These are phyloP conservation scores for Epistrophella euchroma DNA, from an alignment of 2,888 invertebrate species.

Conservation along the genomic window DNA sequence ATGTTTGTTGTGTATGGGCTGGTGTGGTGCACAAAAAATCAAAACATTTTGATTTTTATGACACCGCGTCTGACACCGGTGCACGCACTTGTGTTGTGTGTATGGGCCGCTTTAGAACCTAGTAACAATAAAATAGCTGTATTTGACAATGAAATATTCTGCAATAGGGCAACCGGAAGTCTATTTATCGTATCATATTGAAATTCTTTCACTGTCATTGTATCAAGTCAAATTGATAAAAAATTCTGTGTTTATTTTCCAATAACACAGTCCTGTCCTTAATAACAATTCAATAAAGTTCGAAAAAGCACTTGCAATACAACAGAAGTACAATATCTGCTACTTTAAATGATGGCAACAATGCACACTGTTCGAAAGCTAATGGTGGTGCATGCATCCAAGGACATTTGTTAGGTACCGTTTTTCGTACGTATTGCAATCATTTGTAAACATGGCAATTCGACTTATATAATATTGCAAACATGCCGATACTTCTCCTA, in stretches of 20 bases:
- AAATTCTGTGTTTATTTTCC: not conserved
- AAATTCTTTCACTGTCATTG: not conserved
- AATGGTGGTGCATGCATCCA: slow-evolving; percentile 4
- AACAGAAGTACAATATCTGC: slow-evolving; percentile 3
- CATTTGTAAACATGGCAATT: slow-evolving; percentile 18
- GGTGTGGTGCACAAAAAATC: too few relatives aligned
- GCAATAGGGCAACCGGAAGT: not conserved
- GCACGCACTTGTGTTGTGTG: too few relatives aligned
- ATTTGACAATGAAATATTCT: not conserved
- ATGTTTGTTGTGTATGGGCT: too few relatives aligned
- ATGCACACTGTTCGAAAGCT: not conserved
- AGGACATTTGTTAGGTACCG: not conserved
- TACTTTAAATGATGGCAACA: not conserved
- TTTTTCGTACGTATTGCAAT: slow-evolving; percentile 17
- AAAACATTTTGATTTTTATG: too few relatives aligned
- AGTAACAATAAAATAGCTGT: not conserved
- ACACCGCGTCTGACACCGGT: too few relatives aligned
- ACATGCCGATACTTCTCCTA: slow-evolving; percentile 15
- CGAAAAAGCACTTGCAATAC: slow-evolving; percentile 30
- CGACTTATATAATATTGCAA: slow-evolving; percentile 25
- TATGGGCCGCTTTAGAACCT: too few relatives aligned
- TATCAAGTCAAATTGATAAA: not conserved
- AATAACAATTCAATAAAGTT: slow-evolving; percentile 36
- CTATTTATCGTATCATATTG: not conserved
- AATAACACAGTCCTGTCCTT: slow-evolving; percentile 13